Evolutionary conservation across 2,113 vertebrate species (phyloP), one percentile per base, ranked within the genome.

Genomic region (Gallinago jamesoni): DNA sequence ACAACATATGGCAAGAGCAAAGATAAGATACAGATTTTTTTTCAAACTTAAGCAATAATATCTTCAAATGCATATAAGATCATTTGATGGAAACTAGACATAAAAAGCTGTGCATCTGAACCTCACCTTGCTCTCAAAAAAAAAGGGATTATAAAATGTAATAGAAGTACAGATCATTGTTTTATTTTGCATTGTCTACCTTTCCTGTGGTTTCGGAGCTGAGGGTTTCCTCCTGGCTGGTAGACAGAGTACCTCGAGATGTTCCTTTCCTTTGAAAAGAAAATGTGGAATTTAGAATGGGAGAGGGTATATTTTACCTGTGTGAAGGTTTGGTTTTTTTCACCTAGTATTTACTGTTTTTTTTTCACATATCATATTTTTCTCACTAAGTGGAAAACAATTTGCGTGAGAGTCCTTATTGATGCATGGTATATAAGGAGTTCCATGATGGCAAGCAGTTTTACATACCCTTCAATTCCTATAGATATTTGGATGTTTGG

Each of bases 311-410:
- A 62, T 88, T 77, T 50, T 8, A 70, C 31, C 27, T 45, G 2
- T 45, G 5, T 67, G 69, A 81, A 76, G 7, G 2, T 62, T 66
- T 70, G 10, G 0, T 0, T 2, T 2, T 47, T 77, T 53, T 3
- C 15, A 8, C 5, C 24, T 50, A 12, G 21, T 74, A 67, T 78
- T 84, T 55, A 39, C 6, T 47, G 20, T 19, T 75, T 5, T 0
- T 12, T 82, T 68, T 81, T 74, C 37, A 70, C 7, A 10, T 66
- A n/a, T 17, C 4, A 1, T 55, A 39, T 79, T 89, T 87, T 18
- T 86, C 69, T 62, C 43, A 57, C 31, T 37, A 8, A 18, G 6
- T 66, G 37, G 81, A 45, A 81, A 93, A 69, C 7, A 91, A 66
- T 77, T 80, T 18, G 22, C 9, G 13, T n/a, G 18, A 64, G 59